Evolutionary conservation across 37 sponge, comb jelly and placozoan species (phyloP).

Genomic region (Ephydatia muelleri): DNA sequence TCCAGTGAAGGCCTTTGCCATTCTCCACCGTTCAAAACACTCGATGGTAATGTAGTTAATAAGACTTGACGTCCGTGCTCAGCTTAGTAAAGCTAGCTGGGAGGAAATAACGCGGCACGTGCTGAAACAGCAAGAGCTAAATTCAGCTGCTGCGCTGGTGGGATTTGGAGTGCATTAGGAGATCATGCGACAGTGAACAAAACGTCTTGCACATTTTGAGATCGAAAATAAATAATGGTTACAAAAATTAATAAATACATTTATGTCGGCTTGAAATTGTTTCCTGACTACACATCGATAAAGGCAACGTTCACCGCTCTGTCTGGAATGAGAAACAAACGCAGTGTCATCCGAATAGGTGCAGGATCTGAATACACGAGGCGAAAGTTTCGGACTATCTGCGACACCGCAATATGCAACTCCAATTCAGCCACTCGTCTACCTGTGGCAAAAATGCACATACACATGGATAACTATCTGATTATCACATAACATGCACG

Average conservation of each 20-base stretch:
- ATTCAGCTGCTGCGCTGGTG: not conserved
- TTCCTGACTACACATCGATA: not conserved
- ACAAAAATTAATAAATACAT: too few relatives aligned
- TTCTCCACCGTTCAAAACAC: not conserved
- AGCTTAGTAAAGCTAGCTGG: too few relatives aligned
- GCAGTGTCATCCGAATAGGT: slow-evolving; percentile 22
- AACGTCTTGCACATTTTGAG: not conserved
- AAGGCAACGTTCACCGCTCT: slow-evolving; percentile 22
- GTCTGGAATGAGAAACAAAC: slow-evolving; percentile 43
- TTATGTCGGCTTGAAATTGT: too few relatives aligned
- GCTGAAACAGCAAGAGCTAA: not conserved
- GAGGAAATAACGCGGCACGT: not conserved
- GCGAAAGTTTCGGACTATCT: slow-evolving; percentile 40
- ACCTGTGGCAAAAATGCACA: slow-evolving; percentile 15
- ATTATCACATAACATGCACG: too few relatives aligned
- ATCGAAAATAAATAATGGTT: too few relatives aligned
- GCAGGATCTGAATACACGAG: slow-evolving; percentile 19
- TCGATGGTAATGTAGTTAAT: too few relatives aligned
- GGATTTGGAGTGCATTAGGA: not conserved
- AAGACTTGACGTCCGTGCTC: too few relatives aligned
- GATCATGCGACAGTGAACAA: not conserved
- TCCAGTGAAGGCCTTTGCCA: not conserved
- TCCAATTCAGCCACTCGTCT: slow-evolving; percentile 64
- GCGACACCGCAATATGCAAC: slow-evolving; percentile 54
- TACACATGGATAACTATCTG: too few relatives aligned